phyloP scores from a whole-genome alignment of 2,113 vertebrate genomes.

The Trematomus loennbergii region DNA sequence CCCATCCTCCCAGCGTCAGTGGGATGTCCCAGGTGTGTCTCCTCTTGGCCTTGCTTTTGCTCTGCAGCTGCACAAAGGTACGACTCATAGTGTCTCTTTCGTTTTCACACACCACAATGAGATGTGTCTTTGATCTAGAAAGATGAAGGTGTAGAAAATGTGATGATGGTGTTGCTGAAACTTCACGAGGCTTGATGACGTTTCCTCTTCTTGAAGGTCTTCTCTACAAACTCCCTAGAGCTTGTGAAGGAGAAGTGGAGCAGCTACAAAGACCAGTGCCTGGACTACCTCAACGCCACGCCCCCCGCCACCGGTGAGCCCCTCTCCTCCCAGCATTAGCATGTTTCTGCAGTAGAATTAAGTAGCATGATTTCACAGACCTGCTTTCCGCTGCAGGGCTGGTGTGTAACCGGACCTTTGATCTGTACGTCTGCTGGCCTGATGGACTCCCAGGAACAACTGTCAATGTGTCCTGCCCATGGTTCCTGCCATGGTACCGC shows the following conservation, averaged over 20 bases:
- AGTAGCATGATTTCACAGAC: not conserved
- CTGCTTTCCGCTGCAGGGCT: slow-evolving; percentile 77
- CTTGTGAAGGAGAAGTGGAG: slow-evolving; percentile 82
- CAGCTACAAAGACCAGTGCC: slow-evolving; percentile 82
- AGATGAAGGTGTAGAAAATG: no score
- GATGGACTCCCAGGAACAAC: slow-evolving; percentile 88
- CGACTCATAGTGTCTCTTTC: not conserved
- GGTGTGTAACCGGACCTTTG: slow-evolving; percentile 95
- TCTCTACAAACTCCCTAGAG: slow-evolving; percentile 76
- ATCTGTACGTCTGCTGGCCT: slow-evolving; percentile 94
- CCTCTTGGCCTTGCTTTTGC: slow-evolving; percentile 75
- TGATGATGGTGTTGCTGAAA: not conserved
- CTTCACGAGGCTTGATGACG: not conserved
- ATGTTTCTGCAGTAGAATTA: not conserved
- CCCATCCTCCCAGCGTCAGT: slow-evolving; percentile 71
- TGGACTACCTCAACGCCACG: slow-evolving; percentile 62
- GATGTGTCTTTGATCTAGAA: not conserved
- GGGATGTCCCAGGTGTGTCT: slow-evolving; percentile 83
- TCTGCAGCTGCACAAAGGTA: slow-evolving; percentile 86
- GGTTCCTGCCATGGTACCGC: slow-evolving; percentile 92
- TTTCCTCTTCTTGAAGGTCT: slow-evolving; percentile 65
- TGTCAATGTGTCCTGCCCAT: slow-evolving; percentile 94
- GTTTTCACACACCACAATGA: not conserved
- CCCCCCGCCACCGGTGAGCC: slow-evolving; percentile 72
- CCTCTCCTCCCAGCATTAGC: not conserved